Percentiles rank a stretch among this genome's conserved stretches.
Evolutionary conservation across 2,797 vertebrate genomes (phyloP).

Genomic region (Macroramphosus scolopax): DNA sequence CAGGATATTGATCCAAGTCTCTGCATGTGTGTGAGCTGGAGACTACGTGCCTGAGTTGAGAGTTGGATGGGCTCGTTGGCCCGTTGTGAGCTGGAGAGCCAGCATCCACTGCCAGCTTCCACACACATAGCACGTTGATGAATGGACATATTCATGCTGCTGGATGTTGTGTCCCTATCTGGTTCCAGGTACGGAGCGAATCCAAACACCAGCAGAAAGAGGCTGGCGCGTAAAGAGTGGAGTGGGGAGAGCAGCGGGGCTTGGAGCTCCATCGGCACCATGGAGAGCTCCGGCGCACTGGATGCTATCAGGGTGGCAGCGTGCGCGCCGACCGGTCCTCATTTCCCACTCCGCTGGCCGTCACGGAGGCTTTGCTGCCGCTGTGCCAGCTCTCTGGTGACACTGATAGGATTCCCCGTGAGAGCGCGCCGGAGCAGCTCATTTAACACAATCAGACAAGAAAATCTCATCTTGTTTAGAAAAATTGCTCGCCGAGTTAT

Average conservation of each 20-base stretch:
- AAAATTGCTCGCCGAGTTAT: no score
- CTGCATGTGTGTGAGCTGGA: neutral
- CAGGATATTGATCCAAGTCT: conserved; percentile 35
- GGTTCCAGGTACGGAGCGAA: conserved; percentile 19
- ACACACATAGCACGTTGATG: conserved; percentile 18
- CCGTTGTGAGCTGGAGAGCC: conserved; percentile 9
- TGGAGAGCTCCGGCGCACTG: conserved; percentile 48
- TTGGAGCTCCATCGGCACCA: conserved; percentile 66
- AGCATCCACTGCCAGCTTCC: conserved; percentile 14
- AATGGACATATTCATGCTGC: no score
- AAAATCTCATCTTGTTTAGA: conserved; percentile 36
- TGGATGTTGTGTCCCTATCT: conserved; percentile 24
- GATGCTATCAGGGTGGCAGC: conserved; percentile 4
- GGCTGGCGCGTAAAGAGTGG: neutral
- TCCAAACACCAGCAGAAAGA: conserved; percentile 18
- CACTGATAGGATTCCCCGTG: conserved; percentile 55
- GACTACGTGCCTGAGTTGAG: conserved; percentile 7
- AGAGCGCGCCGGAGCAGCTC: conserved; percentile 51
- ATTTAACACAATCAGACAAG: conserved; percentile 55
- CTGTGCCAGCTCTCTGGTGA: conserved; percentile 54
- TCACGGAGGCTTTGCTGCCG: conserved; percentile 53
- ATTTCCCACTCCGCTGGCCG: conserved; percentile 57
- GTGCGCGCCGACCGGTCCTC: conserved; percentile 42
- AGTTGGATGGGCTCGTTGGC: conserved; percentile 16
- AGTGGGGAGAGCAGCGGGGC: neutral